Evolutionary conservation across 2,113 vertebrate species (phyloP), one percentile per base, ranked within the genome.

Genomic region (Cyprinodon brontotheroides): DNA sequence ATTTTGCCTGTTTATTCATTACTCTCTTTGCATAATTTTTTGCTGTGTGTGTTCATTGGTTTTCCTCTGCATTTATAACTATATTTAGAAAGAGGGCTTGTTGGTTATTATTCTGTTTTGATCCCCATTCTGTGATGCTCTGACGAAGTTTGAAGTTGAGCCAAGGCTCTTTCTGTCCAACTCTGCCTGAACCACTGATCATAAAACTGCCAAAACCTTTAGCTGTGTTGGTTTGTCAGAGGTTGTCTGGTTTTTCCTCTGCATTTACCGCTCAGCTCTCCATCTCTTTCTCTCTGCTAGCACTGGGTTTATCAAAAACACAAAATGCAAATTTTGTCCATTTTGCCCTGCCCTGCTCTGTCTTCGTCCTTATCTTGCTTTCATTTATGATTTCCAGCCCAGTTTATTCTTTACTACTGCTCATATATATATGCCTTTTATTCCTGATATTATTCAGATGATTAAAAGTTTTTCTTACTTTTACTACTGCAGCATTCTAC

Each of bases 41-140:
- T 29, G 0, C 20, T 63, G 17, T 15, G 37, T 41, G 59, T 0
- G 13, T 72, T 65, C 29, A 29, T 77, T 48, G 71, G 47, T 75
- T 39, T 72, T 65, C 47, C 61, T 62, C 38, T 71, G 50, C 6
- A 15, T 82, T 78, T 74, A 45, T n/a, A 14, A 65, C 17, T 63
- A 29, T 74, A 29, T 68, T 78, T 73, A 80, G 70, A 75, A 74
- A 39, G n/a, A 71, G 22, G 50, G 50, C 47, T 66, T 81, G 43
- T 57, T 67, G 50, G 72, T 78, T 76, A 80, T 80, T 71, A 78
- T 74, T 74, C 70, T 37, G 64, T 68, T 72, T 72, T 84, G 79
- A 75, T 79, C 69, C 36, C 41, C 66, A 70, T 81, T 81, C 70
- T 80, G 74, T 68, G 29, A 29, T 75, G 68, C 78, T 61, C n/a